Conservation (phyloP, 2,888 invertebrate genomes). For the Melitaea athalia region DNA sequence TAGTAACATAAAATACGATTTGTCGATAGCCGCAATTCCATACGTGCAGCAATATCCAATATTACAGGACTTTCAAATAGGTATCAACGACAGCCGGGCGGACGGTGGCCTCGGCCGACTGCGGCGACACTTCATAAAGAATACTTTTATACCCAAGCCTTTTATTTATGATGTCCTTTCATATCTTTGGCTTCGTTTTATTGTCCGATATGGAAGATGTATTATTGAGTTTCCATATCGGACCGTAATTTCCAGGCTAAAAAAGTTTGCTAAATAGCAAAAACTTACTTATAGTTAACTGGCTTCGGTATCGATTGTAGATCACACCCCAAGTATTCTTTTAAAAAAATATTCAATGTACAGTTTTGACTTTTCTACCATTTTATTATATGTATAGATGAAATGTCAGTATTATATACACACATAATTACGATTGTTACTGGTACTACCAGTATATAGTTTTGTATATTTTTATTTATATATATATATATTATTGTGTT, state of each 20-base stretch:
- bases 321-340: no score
- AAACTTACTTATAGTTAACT: background rate
- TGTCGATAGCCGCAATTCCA: constrained; percentile 52
- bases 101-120: constrained; percentile 55
- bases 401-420: constrained; percentile 8
- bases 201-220: constrained; percentile 59
- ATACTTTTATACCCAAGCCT: constrained; percentile 79
- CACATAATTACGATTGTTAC: background rate
- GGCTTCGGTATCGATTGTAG: no score
- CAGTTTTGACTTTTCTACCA: no score
- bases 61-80: constrained; percentile 79
- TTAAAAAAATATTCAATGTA: no score
- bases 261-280: constrained; percentile 17
- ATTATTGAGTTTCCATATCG: constrained; percentile 59
- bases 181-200: constrained; percentile 71
- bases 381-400: no score
- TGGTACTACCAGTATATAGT: no score
- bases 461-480: no score
- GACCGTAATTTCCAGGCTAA: constrained; percentile 28
- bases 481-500: no score
- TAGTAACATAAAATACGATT: constrained; percentile 16
- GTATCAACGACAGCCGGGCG: constrained; percentile 71
- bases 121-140: constrained; percentile 80
- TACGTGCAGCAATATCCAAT: constrained; percentile 60
- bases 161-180: constrained; percentile 78